Percentiles rank a stretch among this genome's conserved stretches.
Evolutionary conservation across 2,113 vertebrate species (phyloP).

Genomic region (Phyllopteryx taeniolatus): DNA sequence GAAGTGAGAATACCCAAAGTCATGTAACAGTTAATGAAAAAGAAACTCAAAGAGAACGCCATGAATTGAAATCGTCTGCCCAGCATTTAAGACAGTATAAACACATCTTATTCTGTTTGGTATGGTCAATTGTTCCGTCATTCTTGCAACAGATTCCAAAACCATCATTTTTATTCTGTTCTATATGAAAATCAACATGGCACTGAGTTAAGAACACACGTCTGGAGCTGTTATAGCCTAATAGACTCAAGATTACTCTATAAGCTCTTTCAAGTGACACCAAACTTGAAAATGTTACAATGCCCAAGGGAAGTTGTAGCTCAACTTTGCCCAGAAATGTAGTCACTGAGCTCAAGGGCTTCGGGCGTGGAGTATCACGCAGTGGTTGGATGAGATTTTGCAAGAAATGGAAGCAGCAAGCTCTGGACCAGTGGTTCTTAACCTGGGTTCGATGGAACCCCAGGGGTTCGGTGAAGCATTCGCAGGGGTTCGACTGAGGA

Average conservation of each 20-base stretch:
- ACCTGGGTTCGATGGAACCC: too few relatives aligned
- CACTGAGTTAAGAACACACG: not conserved
- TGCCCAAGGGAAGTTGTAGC: not conserved
- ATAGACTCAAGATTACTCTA: not conserved
- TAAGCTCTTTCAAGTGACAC: not conserved
- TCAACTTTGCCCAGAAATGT: not conserved
- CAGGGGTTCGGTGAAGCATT: too few relatives aligned
- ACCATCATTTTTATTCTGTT: not conserved
- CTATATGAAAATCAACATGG: not conserved
- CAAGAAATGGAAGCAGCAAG: not conserved
- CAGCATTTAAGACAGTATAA: not conserved
- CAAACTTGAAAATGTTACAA: not conserved
- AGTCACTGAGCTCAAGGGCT: not conserved
- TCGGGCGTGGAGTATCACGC: not conserved
- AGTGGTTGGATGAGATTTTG: not conserved
- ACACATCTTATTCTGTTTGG: not conserved
- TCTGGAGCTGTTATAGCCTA: not conserved
- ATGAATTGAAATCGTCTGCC: not conserved
- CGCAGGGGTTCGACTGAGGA: too few relatives aligned
- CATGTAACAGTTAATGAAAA: not conserved
- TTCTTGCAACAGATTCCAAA: not conserved
- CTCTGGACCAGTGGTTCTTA: not conserved
- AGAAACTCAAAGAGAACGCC: not conserved
- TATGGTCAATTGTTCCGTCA: not conserved
- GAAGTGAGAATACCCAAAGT: not conserved